Conservation (phyloP, 2,888 invertebrate species). For the Chrysotoxum bicinctum region DNA sequence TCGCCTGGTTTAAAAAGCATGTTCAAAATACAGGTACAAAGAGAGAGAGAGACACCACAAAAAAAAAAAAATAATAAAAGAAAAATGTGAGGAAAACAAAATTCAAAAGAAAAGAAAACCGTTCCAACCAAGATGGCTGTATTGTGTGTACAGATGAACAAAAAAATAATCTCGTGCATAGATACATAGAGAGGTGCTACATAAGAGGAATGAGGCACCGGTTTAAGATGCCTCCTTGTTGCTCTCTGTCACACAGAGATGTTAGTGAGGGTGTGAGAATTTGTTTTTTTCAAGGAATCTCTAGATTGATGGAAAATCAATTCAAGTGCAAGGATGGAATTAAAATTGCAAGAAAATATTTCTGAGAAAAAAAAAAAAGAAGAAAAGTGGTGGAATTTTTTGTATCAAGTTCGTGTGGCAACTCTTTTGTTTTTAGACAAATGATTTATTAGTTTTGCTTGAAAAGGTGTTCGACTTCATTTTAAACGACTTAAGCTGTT, state of each 20-base stretch:
- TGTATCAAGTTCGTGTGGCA: slow-evolving; percentile 20
- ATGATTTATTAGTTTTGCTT: neutral
- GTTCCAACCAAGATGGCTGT: slow-evolving; percentile 54
- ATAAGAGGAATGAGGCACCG: slow-evolving; percentile 50
- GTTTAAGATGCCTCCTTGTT: slow-evolving; percentile 30
- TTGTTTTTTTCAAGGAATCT: slow-evolving; percentile 11
- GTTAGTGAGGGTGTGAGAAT: slow-evolving; percentile 71
- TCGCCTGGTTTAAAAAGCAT: slow-evolving; percentile 44
- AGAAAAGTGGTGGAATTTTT: neutral
- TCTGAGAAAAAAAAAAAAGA: neutral
- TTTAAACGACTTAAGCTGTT: too few relatives aligned
- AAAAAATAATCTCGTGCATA: slow-evolving; percentile 18
- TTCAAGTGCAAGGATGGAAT: slow-evolving; percentile 27
- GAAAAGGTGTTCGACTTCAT: too few relatives aligned
- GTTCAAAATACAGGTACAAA: slow-evolving; percentile 60
- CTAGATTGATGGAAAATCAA: slow-evolving; percentile 45
- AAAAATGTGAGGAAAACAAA: slow-evolving; percentile 61
- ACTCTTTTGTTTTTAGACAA: slow-evolving; percentile 26
- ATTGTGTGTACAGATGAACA: neutral
- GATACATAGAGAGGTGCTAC: slow-evolving; percentile 7
- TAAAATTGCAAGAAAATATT: neutral
- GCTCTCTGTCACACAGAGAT: slow-evolving; percentile 52
- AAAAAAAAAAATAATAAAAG: neutral
- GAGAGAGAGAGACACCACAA: neutral
- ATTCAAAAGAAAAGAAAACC: slow-evolving; percentile 67